Evolutionary conservation across 1,140 invertebrate species (phyloP).

Genomic region (Drosophila chauvacae): DNA sequence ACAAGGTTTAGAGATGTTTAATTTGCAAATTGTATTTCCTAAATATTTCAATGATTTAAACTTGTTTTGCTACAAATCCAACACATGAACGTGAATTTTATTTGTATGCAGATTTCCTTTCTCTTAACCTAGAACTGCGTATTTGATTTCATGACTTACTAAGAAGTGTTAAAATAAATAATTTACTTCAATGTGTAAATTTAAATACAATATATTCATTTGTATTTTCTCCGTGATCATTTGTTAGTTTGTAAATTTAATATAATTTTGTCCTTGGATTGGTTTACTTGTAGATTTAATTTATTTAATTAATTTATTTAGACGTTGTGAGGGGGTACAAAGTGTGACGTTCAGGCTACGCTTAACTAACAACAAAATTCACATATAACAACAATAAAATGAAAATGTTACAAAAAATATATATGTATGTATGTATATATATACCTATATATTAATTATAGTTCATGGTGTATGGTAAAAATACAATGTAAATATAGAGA

Average conservation of each 20-base stretch:
- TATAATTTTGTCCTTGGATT: conserved; percentile 73
- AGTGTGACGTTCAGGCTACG: conserved; percentile 72
- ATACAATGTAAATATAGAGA: conserved; percentile 61
- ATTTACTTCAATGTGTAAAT: conserved; percentile 48
- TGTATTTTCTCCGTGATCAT: conserved; percentile 23
- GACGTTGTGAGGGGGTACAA: conserved; percentile 71
- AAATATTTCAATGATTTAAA: conserved; percentile 21
- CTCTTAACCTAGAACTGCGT: conserved; percentile 34
- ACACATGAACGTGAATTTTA: conserved; percentile 30
- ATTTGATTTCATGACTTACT: conserved; percentile 42
- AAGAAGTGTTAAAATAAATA: conserved; percentile 66
- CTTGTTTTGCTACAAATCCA: conserved; percentile 31
- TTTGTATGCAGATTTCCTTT: conserved; percentile 8
- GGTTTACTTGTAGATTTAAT: conserved; percentile 70
- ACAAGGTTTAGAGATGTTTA: conserved; percentile 19
- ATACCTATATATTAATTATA: conserved; percentile 20
- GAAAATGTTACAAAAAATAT: conserved; percentile 69
- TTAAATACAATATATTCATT: conserved; percentile 45
- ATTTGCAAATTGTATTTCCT: conserved; percentile 20
- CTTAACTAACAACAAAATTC: conserved; percentile 80
- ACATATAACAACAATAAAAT: conserved; percentile 79
- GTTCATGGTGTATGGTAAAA: conserved; percentile 44
- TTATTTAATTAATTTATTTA: conserved; percentile 73
- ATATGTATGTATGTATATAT: conserved; percentile 27
- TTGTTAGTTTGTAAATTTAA: conserved; percentile 58